Percentiles rank a stretch among this genome's conserved stretches.
phyloP scores from a whole-genome alignment of 2,113 vertebrate genomes.

The Peromyscus leucopus region DNA sequence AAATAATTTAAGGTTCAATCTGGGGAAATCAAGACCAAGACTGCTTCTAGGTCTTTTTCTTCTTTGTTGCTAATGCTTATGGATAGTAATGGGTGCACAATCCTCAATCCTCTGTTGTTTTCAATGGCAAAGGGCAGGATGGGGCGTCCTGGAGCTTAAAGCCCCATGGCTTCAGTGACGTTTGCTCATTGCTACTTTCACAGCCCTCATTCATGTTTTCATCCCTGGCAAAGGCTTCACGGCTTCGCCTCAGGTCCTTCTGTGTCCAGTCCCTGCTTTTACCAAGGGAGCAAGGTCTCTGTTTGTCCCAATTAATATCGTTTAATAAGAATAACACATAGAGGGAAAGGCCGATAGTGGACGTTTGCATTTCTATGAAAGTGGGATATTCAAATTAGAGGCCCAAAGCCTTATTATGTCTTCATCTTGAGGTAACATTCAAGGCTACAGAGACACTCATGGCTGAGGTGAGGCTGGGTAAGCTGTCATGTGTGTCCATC shows the following conservation, averaged over 20 bases:
- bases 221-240: background rate
- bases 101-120: slow-evolving; percentile 53
- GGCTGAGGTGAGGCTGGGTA: background rate
- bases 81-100: slow-evolving; percentile 43
- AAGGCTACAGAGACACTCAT: background rate
- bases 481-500: background rate
- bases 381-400: background rate
- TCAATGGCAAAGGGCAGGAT: slow-evolving; percentile 69
- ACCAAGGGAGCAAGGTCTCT: background rate
- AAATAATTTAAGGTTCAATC: slow-evolving; percentile 51
- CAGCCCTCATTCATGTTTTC: background rate
- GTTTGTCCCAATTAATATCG: background rate
- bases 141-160: slow-evolving; percentile 36
- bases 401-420: background rate
- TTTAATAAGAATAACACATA: background rate
- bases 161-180: background rate
- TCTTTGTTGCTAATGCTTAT: slow-evolving; percentile 61
- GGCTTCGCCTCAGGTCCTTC: background rate
- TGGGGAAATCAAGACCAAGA: slow-evolving; percentile 67
- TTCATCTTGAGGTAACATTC: background rate
- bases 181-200: slow-evolving; percentile 19
- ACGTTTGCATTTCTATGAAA: background rate
- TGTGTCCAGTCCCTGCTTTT: background rate
- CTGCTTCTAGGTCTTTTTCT: slow-evolving; percentile 62
- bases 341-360: background rate